These are phyloP conservation scores for Cheilosia soror DNA, from an alignment of 2,888 invertebrate genomes.

Conservation along the genomic window DNA sequence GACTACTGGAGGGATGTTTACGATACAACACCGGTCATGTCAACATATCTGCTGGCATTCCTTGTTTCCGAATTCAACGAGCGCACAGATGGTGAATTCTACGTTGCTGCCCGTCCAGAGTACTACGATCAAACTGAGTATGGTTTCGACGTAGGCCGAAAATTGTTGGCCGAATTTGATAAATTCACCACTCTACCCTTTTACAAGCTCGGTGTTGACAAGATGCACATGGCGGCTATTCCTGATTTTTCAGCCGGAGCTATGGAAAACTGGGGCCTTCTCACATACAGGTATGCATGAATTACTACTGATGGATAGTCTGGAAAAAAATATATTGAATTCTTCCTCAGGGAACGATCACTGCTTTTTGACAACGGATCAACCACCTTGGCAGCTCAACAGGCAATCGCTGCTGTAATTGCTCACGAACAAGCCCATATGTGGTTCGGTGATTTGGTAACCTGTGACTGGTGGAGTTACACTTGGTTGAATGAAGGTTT, in stretches of 20 bases:
- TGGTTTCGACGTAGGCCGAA: slow-evolving; percentile 86
- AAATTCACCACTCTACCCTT: slow-evolving; percentile 86
- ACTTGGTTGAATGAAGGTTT: slow-evolving; percentile 88
- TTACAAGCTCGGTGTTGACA: slow-evolving; percentile 86
- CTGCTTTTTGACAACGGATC: slow-evolving; percentile 87
- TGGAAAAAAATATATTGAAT: neutral
- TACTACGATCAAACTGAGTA: slow-evolving; percentile 88
- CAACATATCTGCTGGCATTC: slow-evolving; percentile 92
- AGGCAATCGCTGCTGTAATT: slow-evolving; percentile 86
- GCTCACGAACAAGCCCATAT: slow-evolving; percentile 86
- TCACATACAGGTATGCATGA: slow-evolving; percentile 88
- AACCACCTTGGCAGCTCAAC: slow-evolving; percentile 86
- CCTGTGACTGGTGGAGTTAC: slow-evolving; percentile 85
- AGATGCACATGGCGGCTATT: slow-evolving; percentile 93
- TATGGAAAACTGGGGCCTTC: slow-evolving; percentile 96
- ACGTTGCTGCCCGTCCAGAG: slow-evolving; percentile 89
- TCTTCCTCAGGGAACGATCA: slow-evolving; percentile 88
- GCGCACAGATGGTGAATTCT: slow-evolving; percentile 77
- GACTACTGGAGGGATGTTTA: slow-evolving; percentile 78
- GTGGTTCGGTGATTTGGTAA: slow-evolving; percentile 88
- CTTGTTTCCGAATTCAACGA: slow-evolving; percentile 87
- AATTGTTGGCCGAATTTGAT: slow-evolving; percentile 85
- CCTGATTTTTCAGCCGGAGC: slow-evolving; percentile 93
- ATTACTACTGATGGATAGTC: neutral
- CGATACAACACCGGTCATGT: slow-evolving; percentile 86